Evolutionary conservation across 2,888 invertebrate species (phyloP).

Genomic region (Troides helena): DNA sequence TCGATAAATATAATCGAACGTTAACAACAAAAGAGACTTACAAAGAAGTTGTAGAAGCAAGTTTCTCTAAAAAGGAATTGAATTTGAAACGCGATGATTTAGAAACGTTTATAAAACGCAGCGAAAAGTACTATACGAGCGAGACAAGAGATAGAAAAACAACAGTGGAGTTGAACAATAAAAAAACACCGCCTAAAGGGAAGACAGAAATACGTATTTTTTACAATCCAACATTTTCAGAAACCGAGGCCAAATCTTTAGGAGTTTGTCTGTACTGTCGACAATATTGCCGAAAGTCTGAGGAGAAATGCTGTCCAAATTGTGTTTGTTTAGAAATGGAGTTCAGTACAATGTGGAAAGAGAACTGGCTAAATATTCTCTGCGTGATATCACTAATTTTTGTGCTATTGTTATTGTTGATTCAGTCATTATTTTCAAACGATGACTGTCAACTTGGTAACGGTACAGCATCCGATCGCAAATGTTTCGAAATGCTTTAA

Average conservation of each 20-base stretch:
- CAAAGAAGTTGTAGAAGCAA: conserved; percentile 62
- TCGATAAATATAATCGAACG: conserved; percentile 67
- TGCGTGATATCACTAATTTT: conserved; percentile 58
- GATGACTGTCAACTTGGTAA: conserved; percentile 47
- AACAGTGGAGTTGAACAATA: conserved; percentile 53
- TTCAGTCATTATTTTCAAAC: conserved; percentile 58
- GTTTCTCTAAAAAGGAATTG: conserved; percentile 64
- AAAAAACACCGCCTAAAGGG: conserved; percentile 41
- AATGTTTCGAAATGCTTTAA: conserved; percentile 55
- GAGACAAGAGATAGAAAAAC: conserved; percentile 59
- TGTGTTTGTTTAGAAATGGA: conserved; percentile 66
- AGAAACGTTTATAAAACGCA: conserved; percentile 70
- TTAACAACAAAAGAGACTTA: conserved; percentile 69
- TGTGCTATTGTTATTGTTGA: conserved; percentile 56
- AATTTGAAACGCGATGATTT: conserved; percentile 57
- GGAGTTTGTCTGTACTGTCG: conserved; percentile 64
- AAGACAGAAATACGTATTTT: conserved; percentile 72
- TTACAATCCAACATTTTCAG: conserved; percentile 71
- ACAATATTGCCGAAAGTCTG: conserved; percentile 59
- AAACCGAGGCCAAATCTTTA: conserved; percentile 45
- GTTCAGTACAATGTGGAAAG: conserved; percentile 59
- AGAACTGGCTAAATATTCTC: conserved; percentile 71
- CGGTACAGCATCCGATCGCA: conserved; percentile 40
- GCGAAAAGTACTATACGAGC: conserved; percentile 69
- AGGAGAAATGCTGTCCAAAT: conserved; percentile 60